A percentile compares a stretch with the other conserved stretches of the same genome.
Evolutionary conservation across 2,797 vertebrate species (phyloP).

Genomic region (Erethizon dorsatum): DNA sequence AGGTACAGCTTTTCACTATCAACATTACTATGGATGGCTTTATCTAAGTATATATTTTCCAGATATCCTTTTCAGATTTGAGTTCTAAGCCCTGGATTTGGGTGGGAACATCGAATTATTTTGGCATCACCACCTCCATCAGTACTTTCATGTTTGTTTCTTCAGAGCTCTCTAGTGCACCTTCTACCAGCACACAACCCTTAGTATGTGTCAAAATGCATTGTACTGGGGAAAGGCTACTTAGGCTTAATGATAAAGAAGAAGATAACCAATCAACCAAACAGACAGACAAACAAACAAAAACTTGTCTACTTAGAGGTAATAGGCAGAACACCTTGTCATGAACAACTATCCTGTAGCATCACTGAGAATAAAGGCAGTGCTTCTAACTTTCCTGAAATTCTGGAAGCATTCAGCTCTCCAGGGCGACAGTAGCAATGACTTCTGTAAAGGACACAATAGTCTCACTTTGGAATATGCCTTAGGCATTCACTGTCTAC

Average conservation of each 20-base stretch:
- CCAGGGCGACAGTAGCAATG: slow-evolving; percentile 54
- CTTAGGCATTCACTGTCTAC: slow-evolving; percentile 27
- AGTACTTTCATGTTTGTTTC: background rate
- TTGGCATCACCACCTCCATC: background rate
- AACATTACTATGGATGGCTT: background rate
- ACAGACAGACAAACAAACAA: background rate
- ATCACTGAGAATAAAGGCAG: slow-evolving; percentile 35
- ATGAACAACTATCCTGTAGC: background rate
- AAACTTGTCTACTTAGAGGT: background rate
- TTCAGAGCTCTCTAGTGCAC: background rate
- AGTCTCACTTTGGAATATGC: slow-evolving; percentile 64
- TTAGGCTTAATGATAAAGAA: background rate
- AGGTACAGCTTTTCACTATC: background rate
- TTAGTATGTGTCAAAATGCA: background rate
- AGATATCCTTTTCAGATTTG: background rate
- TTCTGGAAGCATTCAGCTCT: background rate
- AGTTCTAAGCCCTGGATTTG: background rate
- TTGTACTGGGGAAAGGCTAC: background rate
- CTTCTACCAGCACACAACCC: accelerated
- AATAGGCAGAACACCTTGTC: background rate
- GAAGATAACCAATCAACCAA: background rate
- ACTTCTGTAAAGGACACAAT: slow-evolving; percentile 65
- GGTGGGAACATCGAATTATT: background rate
- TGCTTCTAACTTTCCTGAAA: slow-evolving; percentile 36
- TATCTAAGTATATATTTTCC: background rate